A percentile compares a stretch with the other conserved stretches of the same genome.
Evolutionary conservation across 2,113 vertebrate species (phyloP).

Genomic region (Fukomys damarensis): DNA sequence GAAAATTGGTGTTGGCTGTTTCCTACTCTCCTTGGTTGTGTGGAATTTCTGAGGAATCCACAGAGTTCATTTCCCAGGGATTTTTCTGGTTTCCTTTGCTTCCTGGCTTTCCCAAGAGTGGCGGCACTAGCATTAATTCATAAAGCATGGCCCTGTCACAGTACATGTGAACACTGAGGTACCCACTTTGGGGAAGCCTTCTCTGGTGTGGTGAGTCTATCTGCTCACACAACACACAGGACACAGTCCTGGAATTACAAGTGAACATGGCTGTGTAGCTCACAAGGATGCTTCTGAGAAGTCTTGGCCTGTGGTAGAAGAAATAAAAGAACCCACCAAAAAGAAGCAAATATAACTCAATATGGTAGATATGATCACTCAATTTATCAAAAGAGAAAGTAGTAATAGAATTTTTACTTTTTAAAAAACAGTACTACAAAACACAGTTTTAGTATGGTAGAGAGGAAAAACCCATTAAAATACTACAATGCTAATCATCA

Average conservation of each 20-base stretch:
- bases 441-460: neutral
- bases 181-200: neutral
- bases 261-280: neutral
- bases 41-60: neutral
- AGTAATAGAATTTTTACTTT: conserved; percentile 52
- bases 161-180: neutral
- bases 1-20: neutral
- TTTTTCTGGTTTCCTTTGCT: neutral
- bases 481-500: conserved; percentile 68
- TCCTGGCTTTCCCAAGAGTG: neutral
- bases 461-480: neutral
- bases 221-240: neutral
- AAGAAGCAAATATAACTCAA: neutral
- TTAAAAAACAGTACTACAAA: neutral
- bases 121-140: neutral
- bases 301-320: neutral
- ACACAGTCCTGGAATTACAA: neutral
- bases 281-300: neutral
- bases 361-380: neutral
- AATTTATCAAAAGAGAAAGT: conserved; percentile 24
- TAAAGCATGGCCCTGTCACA: neutral
- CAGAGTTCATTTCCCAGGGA: neutral
- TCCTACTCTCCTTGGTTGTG: neutral
- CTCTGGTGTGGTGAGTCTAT: neutral
- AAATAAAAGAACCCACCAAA: conserved; percentile 39